A percentile compares a stretch with the other conserved stretches of the same genome.
These are phyloP conservation scores for Adelges cooleyi DNA, from an alignment of 1,140 invertebrate species.

Conservation along the genomic window DNA sequence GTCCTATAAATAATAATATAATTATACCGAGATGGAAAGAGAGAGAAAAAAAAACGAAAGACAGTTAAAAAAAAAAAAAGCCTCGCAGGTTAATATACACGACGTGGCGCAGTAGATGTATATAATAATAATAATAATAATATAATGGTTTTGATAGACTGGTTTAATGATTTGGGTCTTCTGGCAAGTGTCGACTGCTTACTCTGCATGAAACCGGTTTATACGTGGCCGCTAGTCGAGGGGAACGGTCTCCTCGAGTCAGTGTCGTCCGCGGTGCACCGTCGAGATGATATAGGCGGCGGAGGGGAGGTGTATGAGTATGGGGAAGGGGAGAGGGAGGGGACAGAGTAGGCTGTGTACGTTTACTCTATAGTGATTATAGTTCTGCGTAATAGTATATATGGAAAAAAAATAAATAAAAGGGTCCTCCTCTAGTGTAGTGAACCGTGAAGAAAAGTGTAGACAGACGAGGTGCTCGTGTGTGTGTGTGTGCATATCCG, in stretches of 20 bases:
- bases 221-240: neutral
- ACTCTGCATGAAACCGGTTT: neutral
- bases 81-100: too few relatives aligned
- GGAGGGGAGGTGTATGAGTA: neutral
- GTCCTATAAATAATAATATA: too few relatives aligned
- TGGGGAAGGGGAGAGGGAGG: neutral
- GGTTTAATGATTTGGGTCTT: conserved; percentile 19
- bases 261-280: neutral
- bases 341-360: neutral
- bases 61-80: too few relatives aligned
- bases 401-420: neutral
- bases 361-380: conserved; percentile 12
- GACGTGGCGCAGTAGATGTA: too few relatives aligned
- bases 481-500: neutral
- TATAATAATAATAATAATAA: too few relatives aligned
- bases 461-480: neutral
- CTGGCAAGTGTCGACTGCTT: neutral
- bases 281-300: neutral
- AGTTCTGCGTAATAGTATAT: neutral
- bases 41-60: too few relatives aligned
- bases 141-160: conserved; percentile 13
- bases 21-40: too few relatives aligned
- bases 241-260: conserved; percentile 1
- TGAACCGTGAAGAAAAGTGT: neutral
- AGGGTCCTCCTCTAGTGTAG: neutral